Base-by-base conservation (phyloP, 2,888 invertebrate species). In the Andrena minutula region DNA sequence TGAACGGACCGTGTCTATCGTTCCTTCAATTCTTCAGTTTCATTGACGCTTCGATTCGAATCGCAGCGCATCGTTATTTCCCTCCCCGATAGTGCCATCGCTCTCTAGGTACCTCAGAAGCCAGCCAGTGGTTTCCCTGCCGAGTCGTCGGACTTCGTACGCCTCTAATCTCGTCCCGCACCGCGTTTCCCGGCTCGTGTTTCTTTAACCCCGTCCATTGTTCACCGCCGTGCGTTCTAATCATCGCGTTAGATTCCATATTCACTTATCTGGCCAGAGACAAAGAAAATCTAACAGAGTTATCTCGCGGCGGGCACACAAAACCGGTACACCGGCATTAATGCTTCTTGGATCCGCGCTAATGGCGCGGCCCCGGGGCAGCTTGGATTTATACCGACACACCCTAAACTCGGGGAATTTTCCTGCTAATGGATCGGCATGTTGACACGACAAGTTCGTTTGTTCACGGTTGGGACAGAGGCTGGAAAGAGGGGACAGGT, bases 361-460 rank as follows among this genome's bases (percentile, higher is more conserved):
- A 89, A 89, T 89, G 89, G 89, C 78, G 51, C 61, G 65, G 65
- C 26, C 41, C 68, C 70, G n/a, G 23, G n/a, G 26, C 60, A 49
- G 30, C 51, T 49, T 69, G 74, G 82, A 85, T 87, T 76, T 83
- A 73, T 74, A 53, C 51, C 53, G 65, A 53, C 49, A 49, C 71
- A 58, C 68, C 71, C 61, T 82, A 78, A 86, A 82, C 75, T 65
- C 41, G 23, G 35, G 49, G 72, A 79, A 87, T 84, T 80, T 83
- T 60, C 69, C 30, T 69, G 86, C 86, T 88, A 89, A 88, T 88
- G 86, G 88, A 86, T 82, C 86, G 82, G 70, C 78, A 64, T 87
- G 79, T 88, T 88, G 84, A 84, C 88, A 86, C 82, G 75, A 60
- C 61, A 8, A 8, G 61, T 79, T 61, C 69, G 73, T 86, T 74